These are phyloP conservation scores for Chauna torquata DNA, from an alignment of 2,113 vertebrate species.

Conservation along the genomic window DNA sequence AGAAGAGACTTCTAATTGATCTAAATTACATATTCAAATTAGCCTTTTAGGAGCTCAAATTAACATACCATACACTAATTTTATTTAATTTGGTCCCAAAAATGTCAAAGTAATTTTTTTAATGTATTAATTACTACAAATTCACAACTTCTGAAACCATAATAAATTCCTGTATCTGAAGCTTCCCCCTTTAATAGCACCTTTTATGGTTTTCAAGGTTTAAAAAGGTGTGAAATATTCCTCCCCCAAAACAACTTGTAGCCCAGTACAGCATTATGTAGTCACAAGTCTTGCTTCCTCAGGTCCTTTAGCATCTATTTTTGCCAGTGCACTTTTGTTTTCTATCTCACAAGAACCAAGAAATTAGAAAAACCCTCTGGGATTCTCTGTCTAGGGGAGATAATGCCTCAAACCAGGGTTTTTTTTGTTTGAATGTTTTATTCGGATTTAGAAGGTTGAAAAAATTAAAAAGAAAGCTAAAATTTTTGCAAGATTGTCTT, in stretches of 20 bases:
- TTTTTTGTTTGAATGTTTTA: neutral
- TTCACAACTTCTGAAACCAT: slow-evolving; percentile 53
- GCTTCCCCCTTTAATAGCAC: neutral
- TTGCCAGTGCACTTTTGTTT: neutral
- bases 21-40: slow-evolving; percentile 77
- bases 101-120: slow-evolving; percentile 70
- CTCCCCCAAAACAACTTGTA: neutral
- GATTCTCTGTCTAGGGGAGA: neutral
- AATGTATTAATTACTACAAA: slow-evolving; percentile 72
- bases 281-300: neutral
- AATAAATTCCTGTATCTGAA: slow-evolving; percentile 54
- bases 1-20: slow-evolving; percentile 74
- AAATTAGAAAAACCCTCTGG: neutral
- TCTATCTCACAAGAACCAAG: neutral
- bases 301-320: neutral
- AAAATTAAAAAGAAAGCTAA: neutral
- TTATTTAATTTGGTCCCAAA: slow-evolving; percentile 68
- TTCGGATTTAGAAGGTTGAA: neutral
- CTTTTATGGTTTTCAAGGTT: neutral
- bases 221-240: neutral
- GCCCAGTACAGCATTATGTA: neutral
- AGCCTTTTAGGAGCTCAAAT: slow-evolving; percentile 74
- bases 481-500: neutral
- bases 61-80: slow-evolving; percentile 65
- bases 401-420: neutral